Base-by-base conservation (phyloP, 1,140 invertebrate genomes). In the Eumaeus atala region DNA sequence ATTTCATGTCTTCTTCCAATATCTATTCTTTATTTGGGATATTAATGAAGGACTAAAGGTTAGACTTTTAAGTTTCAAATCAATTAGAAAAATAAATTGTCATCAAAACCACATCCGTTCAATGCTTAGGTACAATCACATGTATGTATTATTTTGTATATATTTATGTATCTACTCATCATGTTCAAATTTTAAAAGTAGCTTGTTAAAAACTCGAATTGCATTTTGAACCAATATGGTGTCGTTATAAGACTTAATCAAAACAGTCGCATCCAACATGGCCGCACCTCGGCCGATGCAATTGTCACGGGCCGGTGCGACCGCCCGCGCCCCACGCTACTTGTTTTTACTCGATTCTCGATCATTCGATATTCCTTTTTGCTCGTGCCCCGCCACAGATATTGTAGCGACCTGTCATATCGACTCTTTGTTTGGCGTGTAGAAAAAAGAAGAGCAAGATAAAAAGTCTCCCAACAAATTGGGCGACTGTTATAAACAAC, bases 401-500 rank as follows among this genome's bases (percentile, higher is more conserved):
- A 82, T 74, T 64, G 62, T 69, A 71, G 75, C 74, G 71, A 78
- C 74, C 83, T 84, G 83, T 86, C 83, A 86, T 84, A 84, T 83
- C 76, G 79, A 74, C 67, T 79, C 70, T 76, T 84, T 85, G 77
- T 81, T 76, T 61, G 71, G 60, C 74, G 72, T 74, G 65, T 74
- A 72, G 67, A 72, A 75, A 80, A 77, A 86, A 80, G 74, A 68
- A 62, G 70, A 64, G 70, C 69, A 56, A 69, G 78, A 86, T 84
- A 86, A 84, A 86, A 84, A 80, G 74, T 84, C 77, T 81, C 73
- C 67, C 67, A 81, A 81, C 80, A 84, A 86, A 83, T 86, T 86
- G 83, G 77, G 74, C 79, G 77, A 81, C 74, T 84, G 83, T 84
- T 84, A 74, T 78, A 77, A 86, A 84, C 83, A 84, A 84, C 70